Percentiles rank a stretch among this genome's conserved stretches.
Conservation (phyloP, 2,113 vertebrate species). For the Melanerpes aurifrons region DNA sequence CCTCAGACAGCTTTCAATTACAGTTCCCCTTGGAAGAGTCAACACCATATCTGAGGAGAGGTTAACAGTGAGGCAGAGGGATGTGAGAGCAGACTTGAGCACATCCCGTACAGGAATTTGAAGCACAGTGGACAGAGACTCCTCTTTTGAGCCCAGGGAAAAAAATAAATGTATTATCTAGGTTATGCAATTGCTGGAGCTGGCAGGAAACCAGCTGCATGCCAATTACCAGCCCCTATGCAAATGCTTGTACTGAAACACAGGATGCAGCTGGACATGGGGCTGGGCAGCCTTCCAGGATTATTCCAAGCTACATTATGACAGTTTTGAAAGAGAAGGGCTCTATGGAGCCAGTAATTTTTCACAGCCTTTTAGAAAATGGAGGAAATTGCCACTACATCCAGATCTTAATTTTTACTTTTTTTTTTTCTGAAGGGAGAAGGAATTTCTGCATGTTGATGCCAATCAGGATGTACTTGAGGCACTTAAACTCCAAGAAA, state of each 20-base stretch:
- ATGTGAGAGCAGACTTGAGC: neutral
- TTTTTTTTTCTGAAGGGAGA: conserved; percentile 2
- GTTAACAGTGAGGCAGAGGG: neutral
- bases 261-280: conserved; percentile 61
- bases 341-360: conserved; percentile 37
- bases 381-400: conserved; percentile 44
- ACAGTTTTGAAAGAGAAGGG: conserved; percentile 51
- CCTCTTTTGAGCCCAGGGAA: neutral
- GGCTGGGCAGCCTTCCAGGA: conserved; percentile 47
- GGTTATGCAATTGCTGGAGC: conserved; percentile 58
- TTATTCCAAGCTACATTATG: conserved; percentile 58
- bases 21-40: conserved; percentile 5
- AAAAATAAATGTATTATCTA: neutral
- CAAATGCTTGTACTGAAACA: conserved; percentile 49
- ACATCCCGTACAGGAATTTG: conserved; percentile 18
- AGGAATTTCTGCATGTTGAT: conserved; percentile 57
- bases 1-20: conserved; percentile 30
- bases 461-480: conserved; percentile 59
- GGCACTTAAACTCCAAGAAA: conserved; percentile 12
- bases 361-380: conserved; percentile 56
- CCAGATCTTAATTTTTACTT: neutral
- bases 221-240: conserved; percentile 30
- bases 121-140: conserved; percentile 16
- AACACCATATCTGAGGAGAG: neutral
- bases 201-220: conserved; percentile 52